A percentile compares a stretch with the other conserved stretches of the same genome.
Conservation (phyloP, 2,797 vertebrate species). For the Coregonus suidteri region DNA sequence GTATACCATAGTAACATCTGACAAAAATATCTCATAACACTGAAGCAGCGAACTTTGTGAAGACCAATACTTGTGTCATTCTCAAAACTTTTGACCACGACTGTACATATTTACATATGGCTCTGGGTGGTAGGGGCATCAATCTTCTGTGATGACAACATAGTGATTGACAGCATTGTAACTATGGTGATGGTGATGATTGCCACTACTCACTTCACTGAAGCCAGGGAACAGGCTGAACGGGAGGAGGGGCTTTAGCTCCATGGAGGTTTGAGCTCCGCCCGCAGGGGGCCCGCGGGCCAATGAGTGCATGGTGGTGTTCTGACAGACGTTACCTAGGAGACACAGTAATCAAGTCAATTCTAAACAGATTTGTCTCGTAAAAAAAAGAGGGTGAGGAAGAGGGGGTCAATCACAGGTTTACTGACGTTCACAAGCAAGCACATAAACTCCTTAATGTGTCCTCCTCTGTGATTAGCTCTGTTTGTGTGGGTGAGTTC, state of each 20-base stretch:
- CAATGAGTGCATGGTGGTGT: slow-evolving; percentile 80
- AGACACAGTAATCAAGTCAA: slow-evolving; percentile 34
- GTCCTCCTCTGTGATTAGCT: slow-evolving; percentile 20
- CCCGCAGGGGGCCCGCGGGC: slow-evolving; percentile 76
- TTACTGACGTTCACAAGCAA: background rate
- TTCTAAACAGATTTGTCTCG: too few relatives aligned
- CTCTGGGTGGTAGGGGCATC: too few relatives aligned
- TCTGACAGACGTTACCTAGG: slow-evolving; percentile 87
- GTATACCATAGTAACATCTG: too few relatives aligned
- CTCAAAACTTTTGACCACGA: too few relatives aligned
- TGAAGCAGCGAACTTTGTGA: too few relatives aligned
- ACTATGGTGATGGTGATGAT: slow-evolving; percentile 21
- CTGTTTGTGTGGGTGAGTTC: slow-evolving; percentile 30
- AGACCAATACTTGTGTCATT: too few relatives aligned
- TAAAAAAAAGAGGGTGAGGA: too few relatives aligned
- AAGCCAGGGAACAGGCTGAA: slow-evolving; percentile 89
- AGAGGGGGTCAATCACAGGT: too few relatives aligned
- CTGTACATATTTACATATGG: too few relatives aligned
- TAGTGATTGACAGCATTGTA: slow-evolving; percentile 16
- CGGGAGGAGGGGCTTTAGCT: slow-evolving; percentile 85
- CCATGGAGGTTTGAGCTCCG: slow-evolving; percentile 79
- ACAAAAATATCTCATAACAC: too few relatives aligned
- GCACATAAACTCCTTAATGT: slow-evolving; percentile 12
- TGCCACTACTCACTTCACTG: slow-evolving; percentile 82
- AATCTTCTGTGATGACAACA: too few relatives aligned